A percentile compares a stretch with the other conserved stretches of the same genome.
Evolutionary conservation across 2,797 vertebrate species (phyloP).

Genomic region (Etheostoma nigrum): DNA sequence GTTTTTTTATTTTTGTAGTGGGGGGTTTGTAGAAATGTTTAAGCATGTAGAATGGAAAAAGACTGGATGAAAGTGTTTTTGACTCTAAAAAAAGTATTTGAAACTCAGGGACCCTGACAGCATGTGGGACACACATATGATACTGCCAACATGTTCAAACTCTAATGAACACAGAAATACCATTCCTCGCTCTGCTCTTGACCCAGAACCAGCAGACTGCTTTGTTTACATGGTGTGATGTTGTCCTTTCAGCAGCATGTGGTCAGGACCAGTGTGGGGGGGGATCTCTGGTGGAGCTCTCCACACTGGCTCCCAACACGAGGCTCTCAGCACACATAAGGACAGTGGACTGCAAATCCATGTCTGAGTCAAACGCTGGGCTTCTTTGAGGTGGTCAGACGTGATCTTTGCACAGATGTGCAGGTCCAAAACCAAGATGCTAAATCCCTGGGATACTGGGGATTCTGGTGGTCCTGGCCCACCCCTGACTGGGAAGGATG

Average conservation of each 20-base stretch:
- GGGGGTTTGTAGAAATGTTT: background rate
- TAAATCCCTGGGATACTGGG: constrained; percentile 51
- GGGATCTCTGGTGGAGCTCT: constrained; percentile 41
- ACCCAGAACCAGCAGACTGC: constrained; percentile 63
- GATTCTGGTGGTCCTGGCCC: constrained; percentile 63
- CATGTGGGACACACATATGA: constrained; percentile 28
- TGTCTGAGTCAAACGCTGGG: constrained; percentile 80
- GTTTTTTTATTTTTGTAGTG: background rate
- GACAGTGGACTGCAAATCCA: constrained; percentile 66
- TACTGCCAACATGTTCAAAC: constrained; percentile 10
- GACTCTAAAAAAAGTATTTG: constrained; percentile 31
- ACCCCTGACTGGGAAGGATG: constrained; percentile 48
- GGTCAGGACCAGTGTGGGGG: constrained; percentile 43
- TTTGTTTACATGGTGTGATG: constrained; percentile 75
- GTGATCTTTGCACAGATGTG: constrained; percentile 96
- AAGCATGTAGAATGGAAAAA: background rate
- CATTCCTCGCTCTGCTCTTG: constrained; percentile 40
- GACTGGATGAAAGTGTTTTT: background rate
- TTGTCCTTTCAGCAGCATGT: constrained; percentile 69
- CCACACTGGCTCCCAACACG: constrained; percentile 47
- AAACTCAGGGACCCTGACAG: constrained; percentile 41
- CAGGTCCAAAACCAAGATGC: constrained; percentile 73
- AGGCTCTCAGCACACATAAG: constrained; percentile 53
- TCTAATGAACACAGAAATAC: constrained; percentile 27
- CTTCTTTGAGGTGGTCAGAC: constrained; percentile 86